Percentiles rank a stretch among this genome's conserved stretches.
phyloP scores from a whole-genome alignment of 2,113 vertebrate genomes.

The Chiloscyllium plagiosum region DNA sequence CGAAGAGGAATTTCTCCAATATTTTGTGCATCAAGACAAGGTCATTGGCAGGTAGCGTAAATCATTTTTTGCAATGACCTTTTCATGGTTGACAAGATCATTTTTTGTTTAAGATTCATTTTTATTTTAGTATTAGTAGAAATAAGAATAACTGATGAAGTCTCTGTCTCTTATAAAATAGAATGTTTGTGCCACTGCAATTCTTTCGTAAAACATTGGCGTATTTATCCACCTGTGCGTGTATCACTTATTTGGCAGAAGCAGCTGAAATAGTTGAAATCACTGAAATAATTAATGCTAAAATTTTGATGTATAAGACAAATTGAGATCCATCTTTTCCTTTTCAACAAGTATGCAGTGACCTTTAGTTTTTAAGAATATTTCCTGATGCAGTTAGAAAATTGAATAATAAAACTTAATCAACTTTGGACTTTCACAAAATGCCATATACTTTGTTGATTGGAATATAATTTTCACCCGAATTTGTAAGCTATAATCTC shows the following conservation, averaged over 20 bases:
- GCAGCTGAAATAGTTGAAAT: background rate
- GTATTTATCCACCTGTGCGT: background rate
- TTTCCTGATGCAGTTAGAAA: background rate
- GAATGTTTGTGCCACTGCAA: background rate
- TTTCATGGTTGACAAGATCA: background rate
- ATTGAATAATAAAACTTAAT: background rate
- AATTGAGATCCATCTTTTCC: background rate
- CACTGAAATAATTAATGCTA: background rate
- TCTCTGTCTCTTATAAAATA: background rate
- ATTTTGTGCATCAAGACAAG: constrained; percentile 85
- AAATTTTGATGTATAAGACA: background rate
- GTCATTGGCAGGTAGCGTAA: constrained; percentile 84
- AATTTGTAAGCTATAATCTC: background rate
- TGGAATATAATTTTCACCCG: background rate
- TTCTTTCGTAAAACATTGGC: background rate
- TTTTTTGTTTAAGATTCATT: background rate
- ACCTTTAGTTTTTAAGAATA: background rate
- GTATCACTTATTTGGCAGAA: background rate
- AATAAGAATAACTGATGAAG: background rate
- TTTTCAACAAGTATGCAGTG: background rate
- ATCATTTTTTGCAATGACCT: background rate
- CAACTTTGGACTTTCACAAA: background rate
- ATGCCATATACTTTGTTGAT: background rate
- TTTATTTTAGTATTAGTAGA: background rate
- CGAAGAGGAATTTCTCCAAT: constrained; percentile 73